phyloP scores from a whole-genome alignment of 2,888 invertebrate genomes.

The Mythimna ferrago region DNA sequence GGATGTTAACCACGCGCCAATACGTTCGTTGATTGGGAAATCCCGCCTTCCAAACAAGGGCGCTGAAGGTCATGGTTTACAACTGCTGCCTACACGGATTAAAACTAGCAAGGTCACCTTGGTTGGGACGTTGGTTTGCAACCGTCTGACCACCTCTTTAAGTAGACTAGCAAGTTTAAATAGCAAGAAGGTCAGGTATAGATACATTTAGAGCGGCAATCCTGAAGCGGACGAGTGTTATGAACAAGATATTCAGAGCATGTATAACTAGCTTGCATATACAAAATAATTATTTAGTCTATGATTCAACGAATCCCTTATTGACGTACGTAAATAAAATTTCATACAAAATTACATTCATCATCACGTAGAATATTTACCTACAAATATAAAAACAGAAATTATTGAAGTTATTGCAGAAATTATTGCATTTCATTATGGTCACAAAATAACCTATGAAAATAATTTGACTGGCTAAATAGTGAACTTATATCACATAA shows the following conservation, averaged over 20 bases:
- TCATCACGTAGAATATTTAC: conserved; percentile 56
- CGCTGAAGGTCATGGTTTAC: too few species aligned
- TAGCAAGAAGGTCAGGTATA: conserved; percentile 21
- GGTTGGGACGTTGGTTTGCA: too few species aligned
- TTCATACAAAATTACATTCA: conserved; percentile 60
- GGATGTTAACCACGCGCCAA: too few species aligned
- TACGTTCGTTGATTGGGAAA: too few species aligned
- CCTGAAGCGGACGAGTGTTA: conserved; percentile 12
- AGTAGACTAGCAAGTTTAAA: conserved; percentile 46
- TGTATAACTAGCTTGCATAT: conserved; percentile 37
- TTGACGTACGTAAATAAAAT: conserved; percentile 59
- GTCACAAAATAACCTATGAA: conserved; percentile 58
- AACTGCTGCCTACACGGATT: too few species aligned
- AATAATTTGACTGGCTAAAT: conserved; percentile 39
- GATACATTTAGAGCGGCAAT: conserved; percentile 4
- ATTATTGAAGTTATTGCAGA: conserved; percentile 34
- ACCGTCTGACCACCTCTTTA: too few species aligned
- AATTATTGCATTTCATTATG: conserved; percentile 53
- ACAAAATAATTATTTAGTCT: conserved; percentile 38
- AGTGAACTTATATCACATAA: conserved; percentile 21
- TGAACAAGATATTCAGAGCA: conserved; percentile 38
- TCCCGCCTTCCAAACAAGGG: too few species aligned
- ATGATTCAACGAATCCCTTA: conserved; percentile 54
- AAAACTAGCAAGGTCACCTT: too few species aligned
- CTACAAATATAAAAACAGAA: conserved; percentile 62